Base-by-base conservation (phyloP, 2,888 invertebrate species). In the Epiblema foenella region DNA sequence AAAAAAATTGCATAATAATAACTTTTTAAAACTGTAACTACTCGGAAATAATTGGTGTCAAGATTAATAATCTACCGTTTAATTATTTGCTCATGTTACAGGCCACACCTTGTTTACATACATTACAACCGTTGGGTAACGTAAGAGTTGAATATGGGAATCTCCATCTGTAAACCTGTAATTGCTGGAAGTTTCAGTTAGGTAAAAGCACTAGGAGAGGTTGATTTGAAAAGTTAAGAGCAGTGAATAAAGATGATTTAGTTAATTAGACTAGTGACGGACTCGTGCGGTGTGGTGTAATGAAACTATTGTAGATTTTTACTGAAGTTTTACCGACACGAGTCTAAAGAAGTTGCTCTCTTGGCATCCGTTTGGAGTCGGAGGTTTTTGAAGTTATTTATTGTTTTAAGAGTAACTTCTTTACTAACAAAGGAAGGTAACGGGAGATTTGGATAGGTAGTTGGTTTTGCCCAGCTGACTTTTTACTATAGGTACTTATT, bases 301-400 rank as follows among this genome's bases (percentile, higher is more conserved):
- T 39, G 24, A 11, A 52, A 59, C 17, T 39, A 39, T 52, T 51
- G 39, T 59, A 39, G 37, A 39, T 59, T 66, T 62, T 54, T 39
- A 39, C 39, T 20, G 1, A 64, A 64, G 64, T 64, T 64, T 54
- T 10, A 62, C 10, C 39, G 39, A 39, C 64, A 17, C 37, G 39
- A 64, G 20, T 64, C 54, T 63, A 39, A 64, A 64, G 54, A 52
- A 64, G 64, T 64, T 63, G 9, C 37, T 63, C 51, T n/a, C 24
- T 10, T 49, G 60, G 60, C 60, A n/a, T 63, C 37, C 52, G 33
- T 64, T 64, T 24, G 51, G 9, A 69, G 64, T 46, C 39, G 42
- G 51, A 59, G 52, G 58, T 63, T 64, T 33, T 24, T 18, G 58
- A 65, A 65, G 69, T 64, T 64, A 64, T 65, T 69, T 69, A 69